Percentiles rank a stretch among this genome's conserved stretches.
phyloP scores from a whole-genome alignment of 2,797 vertebrate species.

The Chaetodon trifasciatus region DNA sequence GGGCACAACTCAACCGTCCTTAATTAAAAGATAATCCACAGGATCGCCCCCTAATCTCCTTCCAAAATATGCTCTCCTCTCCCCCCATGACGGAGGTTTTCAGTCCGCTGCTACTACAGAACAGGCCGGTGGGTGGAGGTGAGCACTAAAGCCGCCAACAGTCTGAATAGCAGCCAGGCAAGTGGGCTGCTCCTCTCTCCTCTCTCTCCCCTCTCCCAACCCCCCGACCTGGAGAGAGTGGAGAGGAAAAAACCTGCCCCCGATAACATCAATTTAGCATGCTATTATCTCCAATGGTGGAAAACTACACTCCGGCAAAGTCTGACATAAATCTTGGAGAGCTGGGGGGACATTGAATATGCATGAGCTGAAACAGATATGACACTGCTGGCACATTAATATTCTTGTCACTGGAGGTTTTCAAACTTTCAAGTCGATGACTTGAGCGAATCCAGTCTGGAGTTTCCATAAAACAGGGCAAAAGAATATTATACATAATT shows the following conservation, averaged over 20 bases:
- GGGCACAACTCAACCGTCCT: constrained; percentile 98
- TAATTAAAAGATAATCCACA: constrained; percentile 99
- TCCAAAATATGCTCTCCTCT: constrained; percentile 92
- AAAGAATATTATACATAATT: constrained; percentile 94
- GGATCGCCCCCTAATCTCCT: constrained; percentile 95
- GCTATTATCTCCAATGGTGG: constrained; percentile 99
- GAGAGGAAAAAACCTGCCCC: constrained; percentile 86
- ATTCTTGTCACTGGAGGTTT: constrained; percentile 99
- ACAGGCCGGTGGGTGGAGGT: constrained; percentile 79
- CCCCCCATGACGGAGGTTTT: constrained; percentile 77
- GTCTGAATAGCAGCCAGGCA: constrained; percentile 71
- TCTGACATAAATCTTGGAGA: constrained; percentile 99
- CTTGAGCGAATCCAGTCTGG: constrained; percentile 96
- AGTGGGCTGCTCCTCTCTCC: constrained; percentile 75
- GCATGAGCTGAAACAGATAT: constrained; percentile 99
- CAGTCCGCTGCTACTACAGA: constrained; percentile 68
- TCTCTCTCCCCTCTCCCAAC: constrained; percentile 74
- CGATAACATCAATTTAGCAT: constrained; percentile 99
- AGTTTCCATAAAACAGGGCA: constrained; percentile 94
- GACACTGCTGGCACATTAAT: constrained; percentile 99
- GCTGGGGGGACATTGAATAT: constrained; percentile 95
- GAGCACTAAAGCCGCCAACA: constrained; percentile 71
- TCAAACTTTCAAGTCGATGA: constrained; percentile 99
- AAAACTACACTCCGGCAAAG: constrained; percentile 99
- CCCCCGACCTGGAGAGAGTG: constrained; percentile 80